Percentiles rank a stretch among this genome's conserved stretches.
These are phyloP conservation scores for Lepeophtheirus nordmannii DNA, from an alignment of 2,888 invertebrate genomes.

Conservation along the genomic window DNA sequence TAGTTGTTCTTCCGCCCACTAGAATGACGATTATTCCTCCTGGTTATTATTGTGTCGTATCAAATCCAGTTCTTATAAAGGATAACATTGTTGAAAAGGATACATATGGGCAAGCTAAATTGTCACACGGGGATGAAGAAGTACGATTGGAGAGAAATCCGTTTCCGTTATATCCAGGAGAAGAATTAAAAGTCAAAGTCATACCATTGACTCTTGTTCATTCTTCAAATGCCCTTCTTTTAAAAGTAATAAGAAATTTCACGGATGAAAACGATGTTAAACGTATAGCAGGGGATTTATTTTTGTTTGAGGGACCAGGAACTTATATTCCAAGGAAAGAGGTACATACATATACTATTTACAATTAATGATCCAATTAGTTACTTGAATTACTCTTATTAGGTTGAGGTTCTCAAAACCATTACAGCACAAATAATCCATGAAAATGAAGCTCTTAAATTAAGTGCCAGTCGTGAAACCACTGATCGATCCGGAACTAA, in stretches of 20 bases:
- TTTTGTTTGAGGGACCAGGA: constrained; percentile 38
- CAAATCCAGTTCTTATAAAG: constrained; percentile 36
- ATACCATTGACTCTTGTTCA: constrained; percentile 34
- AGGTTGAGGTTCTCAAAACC: constrained; percentile 35
- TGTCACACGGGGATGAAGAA: constrained; percentile 38
- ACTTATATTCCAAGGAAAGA: constrained; percentile 40
- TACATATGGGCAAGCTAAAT: constrained; percentile 33
- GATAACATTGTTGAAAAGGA: constrained; percentile 34
- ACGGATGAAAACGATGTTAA: constrained; percentile 33
- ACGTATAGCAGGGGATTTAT: constrained; percentile 39
- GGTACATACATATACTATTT: not conserved
- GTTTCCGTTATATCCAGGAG: constrained; percentile 40
- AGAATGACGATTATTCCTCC: constrained; percentile 39
- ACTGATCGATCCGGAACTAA: constrained; percentile 32
- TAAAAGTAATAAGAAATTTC: constrained; percentile 37
- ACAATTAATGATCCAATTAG: too few relatives aligned
- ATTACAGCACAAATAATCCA: constrained; percentile 36
- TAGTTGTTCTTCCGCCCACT: constrained; percentile 36
- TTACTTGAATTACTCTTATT: not conserved
- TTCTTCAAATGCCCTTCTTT: constrained; percentile 37
- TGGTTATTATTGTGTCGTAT: constrained; percentile 38
- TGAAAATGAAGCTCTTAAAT: constrained; percentile 38
- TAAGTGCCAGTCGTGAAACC: constrained; percentile 37
- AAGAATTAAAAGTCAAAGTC: constrained; percentile 29
- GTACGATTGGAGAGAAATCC: constrained; percentile 37